Evolutionary conservation across 2,797 vertebrate genomes (phyloP), one percentile per base, ranked within the genome.

Genomic region (Megalops cyprinoides): DNA sequence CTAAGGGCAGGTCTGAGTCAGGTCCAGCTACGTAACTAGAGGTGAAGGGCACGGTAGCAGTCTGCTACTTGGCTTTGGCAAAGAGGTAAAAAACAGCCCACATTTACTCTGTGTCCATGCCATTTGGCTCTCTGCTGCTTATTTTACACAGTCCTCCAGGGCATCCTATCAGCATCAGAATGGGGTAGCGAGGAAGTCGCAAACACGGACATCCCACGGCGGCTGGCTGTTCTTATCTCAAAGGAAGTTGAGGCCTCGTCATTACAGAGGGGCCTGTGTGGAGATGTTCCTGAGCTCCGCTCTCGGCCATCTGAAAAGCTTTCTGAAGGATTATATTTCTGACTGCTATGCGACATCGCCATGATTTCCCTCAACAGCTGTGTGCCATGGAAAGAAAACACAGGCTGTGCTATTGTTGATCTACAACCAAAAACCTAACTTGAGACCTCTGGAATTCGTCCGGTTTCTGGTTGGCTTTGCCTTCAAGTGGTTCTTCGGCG

Each of bases 121-220:
- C 58, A 82, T 58, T 53, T 34, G 55, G 14, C 46, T 77, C 74
- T 67, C 23, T n/a, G 74, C 69, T 80, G 42, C 60, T 65, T 76
- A 49, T 76, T 82, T 73, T 65, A 80, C 81, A 48, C 76, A 65
- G 78, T 87, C 87, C 87, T 83, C 80, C 51, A 78, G 82, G 84
- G 60, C 56, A 81, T 89, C 85, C 88, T 88, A 89, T 92, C 89
- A 78, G 83, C 79, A 84, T 78, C 78, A 84, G 86, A 86, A 86
- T 83, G 83, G 82, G 82, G 84, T 87, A 71, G 67, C 67, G 88
- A 76, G 87, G 89, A 92, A 91, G 89, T 90, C 87, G 85, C 87
- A 89, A 71, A 88, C 60, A 71, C 83, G 86, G 84, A 89, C 87
- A 87, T 88, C 87, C 75, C 81, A 51, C 56, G 23, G 80, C 81